Evolutionary conservation across 2,888 invertebrate genomes (phyloP).

Genomic region (Bellardia pandia): DNA sequence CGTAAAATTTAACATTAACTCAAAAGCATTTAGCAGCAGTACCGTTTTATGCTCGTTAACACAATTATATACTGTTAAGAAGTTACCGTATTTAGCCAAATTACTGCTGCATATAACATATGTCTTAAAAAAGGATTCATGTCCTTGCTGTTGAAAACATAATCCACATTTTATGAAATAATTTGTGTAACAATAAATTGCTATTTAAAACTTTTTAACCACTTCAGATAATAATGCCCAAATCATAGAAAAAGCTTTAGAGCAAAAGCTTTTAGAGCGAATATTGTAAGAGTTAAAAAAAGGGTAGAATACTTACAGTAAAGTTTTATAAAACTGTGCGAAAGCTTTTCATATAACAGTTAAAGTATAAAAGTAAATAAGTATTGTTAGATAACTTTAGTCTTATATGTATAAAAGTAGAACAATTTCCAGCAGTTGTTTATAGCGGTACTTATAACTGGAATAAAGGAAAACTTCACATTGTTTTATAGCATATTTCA

Average conservation of each 20-base stretch:
- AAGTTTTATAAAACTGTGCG: not conserved
- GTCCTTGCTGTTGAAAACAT: not conserved
- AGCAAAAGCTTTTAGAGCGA: slow-evolving; percentile 14
- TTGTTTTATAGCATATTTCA: too few relatives aligned
- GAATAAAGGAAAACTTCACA: too few relatives aligned
- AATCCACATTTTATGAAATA: not conserved
- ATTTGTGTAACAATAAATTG: not conserved
- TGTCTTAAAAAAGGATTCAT: not conserved
- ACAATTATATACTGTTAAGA: not conserved
- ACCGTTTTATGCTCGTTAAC: not conserved
- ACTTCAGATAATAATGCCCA: slow-evolving; percentile 54
- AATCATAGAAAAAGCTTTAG: slow-evolving; percentile 58
- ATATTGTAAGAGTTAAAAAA: not conserved
- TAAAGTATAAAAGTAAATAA: not conserved
- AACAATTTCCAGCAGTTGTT: too few relatives aligned
- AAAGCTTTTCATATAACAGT: slow-evolving; percentile 48
- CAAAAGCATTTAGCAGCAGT: not conserved
- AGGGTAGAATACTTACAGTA: not conserved
- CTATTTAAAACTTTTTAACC: not conserved
- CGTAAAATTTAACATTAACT: not conserved
- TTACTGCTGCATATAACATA: too few relatives aligned
- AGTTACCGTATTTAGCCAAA: not conserved
- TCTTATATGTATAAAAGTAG: not conserved
- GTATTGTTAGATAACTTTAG: not conserved
- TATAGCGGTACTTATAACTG: not conserved